phyloP scores from a whole-genome alignment of 2,888 invertebrate genomes.

The Acronicta aceris region DNA sequence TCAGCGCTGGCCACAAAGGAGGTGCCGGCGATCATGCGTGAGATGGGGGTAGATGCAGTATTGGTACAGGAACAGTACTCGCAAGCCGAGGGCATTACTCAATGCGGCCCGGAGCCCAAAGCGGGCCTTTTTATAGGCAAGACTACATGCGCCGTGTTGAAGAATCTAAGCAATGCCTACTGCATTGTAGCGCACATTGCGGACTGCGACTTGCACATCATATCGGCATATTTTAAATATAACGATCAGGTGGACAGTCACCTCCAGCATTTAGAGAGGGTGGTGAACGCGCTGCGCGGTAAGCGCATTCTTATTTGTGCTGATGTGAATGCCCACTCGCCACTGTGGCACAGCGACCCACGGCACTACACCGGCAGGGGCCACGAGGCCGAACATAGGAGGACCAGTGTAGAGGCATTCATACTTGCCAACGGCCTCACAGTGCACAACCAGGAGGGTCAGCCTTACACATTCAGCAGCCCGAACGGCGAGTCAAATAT shows the following conservation, averaged over 20 bases:
- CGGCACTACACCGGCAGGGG: constrained; percentile 49
- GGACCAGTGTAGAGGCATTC: not conserved
- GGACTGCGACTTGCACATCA: not conserved
- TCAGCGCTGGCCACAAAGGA: too few species aligned
- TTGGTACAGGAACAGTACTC: too few species aligned
- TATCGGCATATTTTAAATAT: constrained; percentile 21
- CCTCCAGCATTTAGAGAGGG: constrained; percentile 33
- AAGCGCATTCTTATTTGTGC: constrained; percentile 22
- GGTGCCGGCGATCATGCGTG: too few species aligned
- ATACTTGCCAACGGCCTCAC: not conserved
- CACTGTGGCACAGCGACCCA: constrained; percentile 47
- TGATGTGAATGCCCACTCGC: constrained; percentile 58
- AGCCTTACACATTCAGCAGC: constrained; percentile 30
- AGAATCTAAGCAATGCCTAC: too few species aligned
- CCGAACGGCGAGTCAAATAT: constrained; percentile 46
- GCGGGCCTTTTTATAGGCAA: too few species aligned
- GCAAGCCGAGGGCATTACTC: too few species aligned
- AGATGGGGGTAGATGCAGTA: too few species aligned
- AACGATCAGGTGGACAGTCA: not conserved
- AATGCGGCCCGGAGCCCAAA: too few species aligned
- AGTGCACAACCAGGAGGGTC: constrained; percentile 3
- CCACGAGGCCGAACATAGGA: not conserved
- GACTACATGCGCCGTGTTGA: too few species aligned
- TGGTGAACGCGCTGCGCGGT: constrained; percentile 25
- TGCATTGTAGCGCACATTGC: too few species aligned